phyloP scores from a whole-genome alignment of 2,888 invertebrate genomes.

The Electrophaes corylata region DNA sequence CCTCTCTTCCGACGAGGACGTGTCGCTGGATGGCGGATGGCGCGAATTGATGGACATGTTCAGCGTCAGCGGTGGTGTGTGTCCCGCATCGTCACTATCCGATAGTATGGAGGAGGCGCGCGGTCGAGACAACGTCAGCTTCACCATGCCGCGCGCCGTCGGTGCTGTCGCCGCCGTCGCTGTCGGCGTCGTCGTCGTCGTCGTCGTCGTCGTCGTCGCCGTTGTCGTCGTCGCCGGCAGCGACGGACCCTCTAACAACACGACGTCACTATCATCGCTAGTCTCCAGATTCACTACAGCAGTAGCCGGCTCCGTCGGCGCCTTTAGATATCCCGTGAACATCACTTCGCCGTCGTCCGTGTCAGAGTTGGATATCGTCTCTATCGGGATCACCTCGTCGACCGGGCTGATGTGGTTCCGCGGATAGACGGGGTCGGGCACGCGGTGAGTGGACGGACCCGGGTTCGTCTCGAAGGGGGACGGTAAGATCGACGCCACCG shows the following conservation, averaged over 20 bases:
- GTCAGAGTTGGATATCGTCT: constrained; percentile 77
- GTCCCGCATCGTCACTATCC: constrained; percentile 43
- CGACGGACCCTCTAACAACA: constrained; percentile 62
- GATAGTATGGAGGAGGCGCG: constrained; percentile 1
- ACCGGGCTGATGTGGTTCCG: constrained; percentile 50
- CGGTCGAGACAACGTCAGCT: constrained; percentile 57
- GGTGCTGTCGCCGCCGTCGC: too few species aligned
- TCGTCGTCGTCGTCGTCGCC: too few species aligned
- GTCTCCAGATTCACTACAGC: constrained; percentile 85
- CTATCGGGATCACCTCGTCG: constrained; percentile 63
- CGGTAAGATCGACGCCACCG: too few species aligned
- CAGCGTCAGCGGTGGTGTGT: constrained; percentile 42
- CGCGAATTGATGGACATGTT: too few species aligned
- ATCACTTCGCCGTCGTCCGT: constrained; percentile 83
- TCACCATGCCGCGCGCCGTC: constrained; percentile 45
- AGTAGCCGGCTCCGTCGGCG: constrained; percentile 87
- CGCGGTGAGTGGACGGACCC: constrained; percentile 45
- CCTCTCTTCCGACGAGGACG: neutral
- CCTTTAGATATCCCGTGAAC: constrained; percentile 87
- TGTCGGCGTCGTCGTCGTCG: too few species aligned
- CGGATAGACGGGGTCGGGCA: constrained; percentile 58
- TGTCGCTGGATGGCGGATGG: constrained; percentile 2
- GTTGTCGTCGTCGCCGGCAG: constrained; percentile 40
- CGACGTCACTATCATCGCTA: constrained; percentile 81
- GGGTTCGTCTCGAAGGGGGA: constrained; percentile 23